Evolutionary conservation across 2,888 invertebrate genomes (phyloP), one percentile per base, ranked within the genome.

Genomic region (Orthonevra nobilis): DNA sequence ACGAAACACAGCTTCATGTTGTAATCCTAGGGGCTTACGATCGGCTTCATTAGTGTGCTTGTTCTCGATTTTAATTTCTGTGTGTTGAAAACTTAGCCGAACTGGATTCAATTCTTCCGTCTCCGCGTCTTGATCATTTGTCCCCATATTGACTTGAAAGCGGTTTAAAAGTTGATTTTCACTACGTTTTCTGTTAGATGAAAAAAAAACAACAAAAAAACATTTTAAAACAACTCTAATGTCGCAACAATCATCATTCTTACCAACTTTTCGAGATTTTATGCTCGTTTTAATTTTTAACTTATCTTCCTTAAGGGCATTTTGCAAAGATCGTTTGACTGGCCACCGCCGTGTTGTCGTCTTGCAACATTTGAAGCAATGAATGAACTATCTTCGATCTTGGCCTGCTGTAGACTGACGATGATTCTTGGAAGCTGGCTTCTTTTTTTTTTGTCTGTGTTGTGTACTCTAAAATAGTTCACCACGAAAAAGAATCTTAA

Each of bases 1-100:
- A 69, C 82, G 73, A 7, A 81, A 73, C 14, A 82, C 81, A 19
- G 83, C 82, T 50, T 15, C 64, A 3, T 23, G 15, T 3, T 69
- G 75, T 5, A 82, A 23, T 34, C 82, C 83, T 3, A 82, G 15
- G 1, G 82, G 83, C 19, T 63, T 81, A 3, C 28, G 19, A 1
- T 66, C 42, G 1, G 7, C 7, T 3, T 32, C 44, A 10, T 52
- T 5, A 3, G 0, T 26, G 38, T n/a, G 58, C 4, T 23, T 69
- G n/a, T 12, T 10, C 17, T 69, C 52, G 30, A 60, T 58, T 17
- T 2, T 14, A 7, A 32, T 63, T 10, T 26, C 23, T 15, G 30
- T 48, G 4, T 32, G 61, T 10, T 40, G 32, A 14, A 40, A 34
- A n/a, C 12, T 42, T 3, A 28, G 40, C 5, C 30, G 28, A n/a